A percentile compares a stretch with the other conserved stretches of the same genome.
phyloP scores from a whole-genome alignment of 92 coral and sea anemone genomes.

The Epizoanthus fatuus region DNA sequence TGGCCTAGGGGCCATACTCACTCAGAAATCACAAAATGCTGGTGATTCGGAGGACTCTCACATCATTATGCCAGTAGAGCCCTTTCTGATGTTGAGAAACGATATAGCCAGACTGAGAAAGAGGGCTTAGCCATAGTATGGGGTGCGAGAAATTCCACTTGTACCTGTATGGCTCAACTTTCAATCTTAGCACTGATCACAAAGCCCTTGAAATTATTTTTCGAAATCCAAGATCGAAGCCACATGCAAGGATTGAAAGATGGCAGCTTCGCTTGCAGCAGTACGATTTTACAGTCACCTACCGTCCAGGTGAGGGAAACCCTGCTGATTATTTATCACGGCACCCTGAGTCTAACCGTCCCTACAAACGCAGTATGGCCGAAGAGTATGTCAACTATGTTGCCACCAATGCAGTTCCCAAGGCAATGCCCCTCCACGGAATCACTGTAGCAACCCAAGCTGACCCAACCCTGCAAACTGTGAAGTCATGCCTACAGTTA shows the following conservation, averaged over 20 bases:
- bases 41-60: slow-evolving; percentile 11
- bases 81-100: slow-evolving; percentile 39
- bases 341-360: slow-evolving; percentile 8
- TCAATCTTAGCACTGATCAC: slow-evolving; percentile 40
- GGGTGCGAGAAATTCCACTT: slow-evolving; percentile 30
- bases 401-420: slow-evolving; percentile 40
- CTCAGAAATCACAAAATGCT: slow-evolving; percentile 25
- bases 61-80: slow-evolving; percentile 46
- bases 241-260: slow-evolving; percentile 37
- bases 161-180: slow-evolving; percentile 37
- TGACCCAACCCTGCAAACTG: slow-evolving; percentile 37
- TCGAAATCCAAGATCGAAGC: slow-evolving; percentile 51
- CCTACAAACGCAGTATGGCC: slow-evolving; percentile 12
- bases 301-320: slow-evolving; percentile 36
- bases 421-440: slow-evolving; percentile 43
- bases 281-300: slow-evolving; percentile 29
- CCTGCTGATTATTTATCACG: slow-evolving; percentile 37
- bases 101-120: slow-evolving; percentile 49
- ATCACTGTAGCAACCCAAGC: slow-evolving; percentile 11
- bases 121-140: slow-evolving; percentile 54
- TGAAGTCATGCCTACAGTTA: slow-evolving; percentile 17
- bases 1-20: slow-evolving; percentile 28
- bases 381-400: slow-evolving; percentile 36
- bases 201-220: slow-evolving; percentile 50
- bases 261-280: slow-evolving; percentile 42